Base-by-base conservation (phyloP, 2,888 invertebrate genomes). In the Drosophila merina region DNA sequence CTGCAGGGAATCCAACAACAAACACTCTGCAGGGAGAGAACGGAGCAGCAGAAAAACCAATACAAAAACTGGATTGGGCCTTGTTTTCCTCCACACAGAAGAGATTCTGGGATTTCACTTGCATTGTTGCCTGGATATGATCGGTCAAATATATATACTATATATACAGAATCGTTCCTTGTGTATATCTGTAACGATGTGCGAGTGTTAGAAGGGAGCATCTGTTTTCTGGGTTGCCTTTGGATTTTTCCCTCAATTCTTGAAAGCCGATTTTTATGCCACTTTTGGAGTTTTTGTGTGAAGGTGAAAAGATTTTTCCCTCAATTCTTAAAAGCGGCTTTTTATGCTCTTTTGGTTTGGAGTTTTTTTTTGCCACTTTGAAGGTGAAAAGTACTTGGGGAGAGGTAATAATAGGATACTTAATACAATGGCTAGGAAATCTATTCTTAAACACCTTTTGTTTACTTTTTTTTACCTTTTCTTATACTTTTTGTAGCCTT, bases 41-140 rank as follows among this genome's bases (percentile, higher is more conserved):
- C 28, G n/a, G 42, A 20, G 50, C 33, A 20, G 50, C 33, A 57
- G 42, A 58, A 49, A 48, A 33, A 59, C 59, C 38, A 56, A 73
- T 87, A 77, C 69, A 79, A 86, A 20, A 82, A 82, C 82, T 82
- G 88, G 82, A 82, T 82, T 82, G 76, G 64, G 83, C 76, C 72
- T 85, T 68, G 87, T 84, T 80, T 80, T 84, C 72, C 85, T 54
- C 33, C 33, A 12, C 38, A 38, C 31, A 30, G 14, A 71, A 87
- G 87, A 85, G 73, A 69, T 87, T 81, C 75, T 81, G 81, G 81
- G 88, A 82, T 87, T 82, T 82, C 70, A 85, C 74, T 72, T 66
- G 72, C 48, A 62, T 74, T 82, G 68, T 68, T 68, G 80, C 68
- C 67, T 74, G 63, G 83, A 88, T 86, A 87, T 82, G 88, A 82